Conservation (phyloP, 2,113 vertebrate genomes). For the Jaculus jaculus region DNA sequence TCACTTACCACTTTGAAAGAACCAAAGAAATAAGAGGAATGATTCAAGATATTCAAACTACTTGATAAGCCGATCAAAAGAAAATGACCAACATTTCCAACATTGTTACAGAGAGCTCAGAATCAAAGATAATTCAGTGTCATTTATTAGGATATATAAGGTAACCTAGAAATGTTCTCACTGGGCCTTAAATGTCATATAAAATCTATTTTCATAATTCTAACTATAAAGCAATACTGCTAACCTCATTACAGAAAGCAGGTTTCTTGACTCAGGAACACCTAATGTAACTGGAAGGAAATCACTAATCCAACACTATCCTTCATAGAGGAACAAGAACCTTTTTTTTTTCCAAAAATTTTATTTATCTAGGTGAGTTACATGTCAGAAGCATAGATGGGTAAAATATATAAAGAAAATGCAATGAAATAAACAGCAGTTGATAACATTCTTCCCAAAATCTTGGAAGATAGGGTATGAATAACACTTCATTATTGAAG, state of each 20-base stretch:
- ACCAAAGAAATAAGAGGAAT: constrained; percentile 22
- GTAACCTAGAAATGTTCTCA: not conserved
- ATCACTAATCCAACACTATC: constrained; percentile 56
- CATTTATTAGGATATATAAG: not conserved
- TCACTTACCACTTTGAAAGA: constrained; percentile 45
- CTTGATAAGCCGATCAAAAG: constrained; percentile 22
- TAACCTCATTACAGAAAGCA: constrained; percentile 38
- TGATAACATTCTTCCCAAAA: constrained; percentile 74
- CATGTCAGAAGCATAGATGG: constrained; percentile 82
- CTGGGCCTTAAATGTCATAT: not conserved
- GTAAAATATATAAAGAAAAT: constrained; percentile 80
- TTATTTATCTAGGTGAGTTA: constrained; percentile 86
- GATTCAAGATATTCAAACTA: constrained; percentile 4
- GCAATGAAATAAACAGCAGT: constrained; percentile 78
- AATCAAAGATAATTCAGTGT: not conserved
- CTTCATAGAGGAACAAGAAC: constrained; percentile 79
- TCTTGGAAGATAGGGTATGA: constrained; percentile 67
- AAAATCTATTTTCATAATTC: constrained; percentile 39
- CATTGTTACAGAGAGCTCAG: not conserved
- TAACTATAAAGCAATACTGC: constrained; percentile 38
- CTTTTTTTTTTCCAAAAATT: constrained; percentile 75
- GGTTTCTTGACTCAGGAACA: constrained; percentile 44
- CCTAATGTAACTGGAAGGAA: constrained; percentile 4
- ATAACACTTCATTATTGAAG: constrained; percentile 45
- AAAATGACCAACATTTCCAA: constrained; percentile 4